Evolutionary conservation across 2,113 vertebrate species (phyloP), one percentile per base, ranked within the genome.

Genomic region (Poeciliopsis retropinna): DNA sequence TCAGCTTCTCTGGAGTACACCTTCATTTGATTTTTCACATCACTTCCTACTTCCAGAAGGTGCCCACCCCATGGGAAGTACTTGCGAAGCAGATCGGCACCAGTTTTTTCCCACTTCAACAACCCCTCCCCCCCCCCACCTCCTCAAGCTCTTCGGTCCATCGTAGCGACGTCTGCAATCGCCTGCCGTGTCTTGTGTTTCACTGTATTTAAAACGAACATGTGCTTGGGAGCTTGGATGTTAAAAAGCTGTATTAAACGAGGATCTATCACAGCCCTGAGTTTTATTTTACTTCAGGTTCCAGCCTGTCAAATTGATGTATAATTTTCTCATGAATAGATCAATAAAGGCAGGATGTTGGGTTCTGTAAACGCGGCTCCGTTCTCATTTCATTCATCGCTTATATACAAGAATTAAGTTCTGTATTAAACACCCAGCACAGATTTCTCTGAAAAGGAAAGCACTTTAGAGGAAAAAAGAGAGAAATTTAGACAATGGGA

Each of bases 181-280:
- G 32, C 70, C 83, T 85, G 79, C 87, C 31, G 57, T 66, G 84
- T 89, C 22, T 89, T 41, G 70, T 91, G 88, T 92, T 88, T 73
- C 60, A 81, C 68, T 92, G 90, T 93, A 93, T 93, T 93, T 94
- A 94, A 90, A 57, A 91, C 85, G 71, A 88, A 88, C 84, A 80
- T 92, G 85, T 87, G 64, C 30, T 86, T 70, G 30, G 54, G 79
- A 82, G 87, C 73, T 70, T 19, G 51, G 76, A 82, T 82, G 76
- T 62, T 17, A 75, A 76, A 81, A 47, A 72, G 61, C 7, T 60
- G 73, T 68, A 72, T 73, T 75, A 61, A 76, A 75, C 15, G 65
- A 81, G 31, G 44, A 79, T 81, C 2, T 27, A 72, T 51, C 73
- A 76, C 67, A 69, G 61, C 25, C 70, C 81, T 22, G 32, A 60